Evolutionary conservation across 2,797 vertebrate species (phyloP).

Genomic region (Spheniscus humboldti): DNA sequence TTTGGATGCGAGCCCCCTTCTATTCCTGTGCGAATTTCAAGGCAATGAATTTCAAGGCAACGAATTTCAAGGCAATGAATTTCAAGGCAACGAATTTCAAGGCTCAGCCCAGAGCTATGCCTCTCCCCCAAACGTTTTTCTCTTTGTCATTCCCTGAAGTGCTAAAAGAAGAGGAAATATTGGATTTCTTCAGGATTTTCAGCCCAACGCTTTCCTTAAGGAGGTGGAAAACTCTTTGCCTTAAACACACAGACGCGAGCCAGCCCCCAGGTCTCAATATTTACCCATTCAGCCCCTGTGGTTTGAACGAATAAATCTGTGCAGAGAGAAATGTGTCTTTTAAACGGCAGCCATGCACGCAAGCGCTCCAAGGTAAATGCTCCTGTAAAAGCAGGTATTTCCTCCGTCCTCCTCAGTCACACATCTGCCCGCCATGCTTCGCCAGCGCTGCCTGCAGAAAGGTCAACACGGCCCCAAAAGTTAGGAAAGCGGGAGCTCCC

Average conservation of each 20-base stretch:
- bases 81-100: background rate
- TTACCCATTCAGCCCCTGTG: background rate
- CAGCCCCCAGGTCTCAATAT: background rate
- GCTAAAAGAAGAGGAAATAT: background rate
- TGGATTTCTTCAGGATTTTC: background rate
- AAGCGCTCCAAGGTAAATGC: background rate
- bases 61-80: background rate
- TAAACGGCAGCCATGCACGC: fast-evolving
- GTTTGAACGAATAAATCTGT: background rate
- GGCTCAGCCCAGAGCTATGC: background rate
- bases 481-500: background rate
- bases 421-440: background rate
- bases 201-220: background rate
- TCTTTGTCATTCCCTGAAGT: background rate
- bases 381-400: background rate
- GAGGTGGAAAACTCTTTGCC: background rate
- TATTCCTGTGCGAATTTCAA: background rate
- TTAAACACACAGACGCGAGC: background rate
- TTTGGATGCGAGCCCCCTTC: background rate
- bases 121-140: background rate
- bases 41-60: background rate
- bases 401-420: background rate
- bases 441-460: background rate
- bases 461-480: fast-evolving
- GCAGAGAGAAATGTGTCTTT: background rate